A percentile compares a stretch with the other conserved stretches of the same genome.
These are phyloP conservation scores for Athetis lepigone DNA, from an alignment of 2,888 invertebrate genomes.

Conservation along the genomic window DNA sequence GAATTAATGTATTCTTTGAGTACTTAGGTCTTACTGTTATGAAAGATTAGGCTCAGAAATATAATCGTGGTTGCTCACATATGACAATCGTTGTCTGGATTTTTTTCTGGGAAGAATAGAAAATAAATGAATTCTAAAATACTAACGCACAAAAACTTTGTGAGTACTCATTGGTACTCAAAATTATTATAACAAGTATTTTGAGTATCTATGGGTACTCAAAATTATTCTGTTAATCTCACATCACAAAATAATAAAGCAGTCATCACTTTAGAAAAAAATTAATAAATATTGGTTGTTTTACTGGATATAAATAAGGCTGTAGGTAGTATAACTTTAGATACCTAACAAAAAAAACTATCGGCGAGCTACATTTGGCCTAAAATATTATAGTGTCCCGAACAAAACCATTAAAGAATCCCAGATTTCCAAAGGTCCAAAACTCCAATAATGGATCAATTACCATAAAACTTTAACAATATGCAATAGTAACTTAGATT, in stretches of 20 bases:
- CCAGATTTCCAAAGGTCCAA: not conserved
- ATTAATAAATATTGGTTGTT: not conserved
- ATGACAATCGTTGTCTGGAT: too few relatives aligned
- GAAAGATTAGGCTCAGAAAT: too few relatives aligned
- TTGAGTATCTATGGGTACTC: too few relatives aligned
- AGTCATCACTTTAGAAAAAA: too few relatives aligned
- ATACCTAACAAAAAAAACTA: constrained; percentile 1
- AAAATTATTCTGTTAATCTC: not conserved
- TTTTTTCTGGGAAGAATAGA: too few relatives aligned
- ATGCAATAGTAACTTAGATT: constrained; percentile 55
- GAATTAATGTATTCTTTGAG: constrained; percentile 17
- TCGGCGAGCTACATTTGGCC: constrained; percentile 9
- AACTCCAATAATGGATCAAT: constrained; percentile 8
- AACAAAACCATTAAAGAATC: not conserved
- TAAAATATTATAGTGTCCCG: constrained; percentile 4
- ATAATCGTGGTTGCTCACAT: too few relatives aligned
- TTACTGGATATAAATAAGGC: constrained; percentile 8
- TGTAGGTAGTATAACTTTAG: not conserved
- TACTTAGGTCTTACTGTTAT: too few relatives aligned
- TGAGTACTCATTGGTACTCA: too few relatives aligned
- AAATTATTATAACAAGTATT: too few relatives aligned
- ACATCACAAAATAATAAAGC: too few relatives aligned
- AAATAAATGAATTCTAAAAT: too few relatives aligned
- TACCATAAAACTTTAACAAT: constrained; percentile 10
- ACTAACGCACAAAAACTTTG: too few relatives aligned